These are phyloP conservation scores for Aptenodytes forsteri DNA, from an alignment of 2,113 vertebrate species.

Conservation along the genomic window DNA sequence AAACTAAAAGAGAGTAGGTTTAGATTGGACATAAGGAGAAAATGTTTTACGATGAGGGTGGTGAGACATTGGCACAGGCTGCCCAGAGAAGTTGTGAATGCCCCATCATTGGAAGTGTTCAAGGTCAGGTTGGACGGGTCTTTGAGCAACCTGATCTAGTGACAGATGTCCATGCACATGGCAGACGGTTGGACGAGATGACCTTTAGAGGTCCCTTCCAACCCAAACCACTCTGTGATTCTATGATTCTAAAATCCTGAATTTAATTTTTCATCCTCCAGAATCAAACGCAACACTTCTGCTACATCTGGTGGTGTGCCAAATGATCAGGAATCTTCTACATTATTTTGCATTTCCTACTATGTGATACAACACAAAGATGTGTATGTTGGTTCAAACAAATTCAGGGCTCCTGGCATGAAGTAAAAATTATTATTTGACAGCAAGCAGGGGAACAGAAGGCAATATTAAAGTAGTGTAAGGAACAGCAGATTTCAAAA, in stretches of 20 bases:
- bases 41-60: not conserved
- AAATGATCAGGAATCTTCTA: not conserved
- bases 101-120: not conserved
- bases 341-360: not conserved
- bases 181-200: not conserved
- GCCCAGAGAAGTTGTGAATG: not conserved
- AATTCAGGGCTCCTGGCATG: not conserved
- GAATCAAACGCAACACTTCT: not conserved
- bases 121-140: not conserved
- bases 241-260: not conserved
- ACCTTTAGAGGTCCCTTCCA: not conserved
- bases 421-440: not conserved
- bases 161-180: not conserved
- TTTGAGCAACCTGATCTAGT: not conserved
- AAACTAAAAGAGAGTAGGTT: not conserved
- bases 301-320: not conserved
- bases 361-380: not conserved
- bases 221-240: not conserved
- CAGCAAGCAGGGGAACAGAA: not conserved
- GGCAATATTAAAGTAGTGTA: not conserved
- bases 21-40: not conserved
- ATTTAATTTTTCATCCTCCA: not conserved
- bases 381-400: accelerated
- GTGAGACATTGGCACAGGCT: not conserved
- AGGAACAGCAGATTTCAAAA: not conserved